phyloP scores from a whole-genome alignment of 2,888 invertebrate genomes.

The Aelia acuminata region DNA sequence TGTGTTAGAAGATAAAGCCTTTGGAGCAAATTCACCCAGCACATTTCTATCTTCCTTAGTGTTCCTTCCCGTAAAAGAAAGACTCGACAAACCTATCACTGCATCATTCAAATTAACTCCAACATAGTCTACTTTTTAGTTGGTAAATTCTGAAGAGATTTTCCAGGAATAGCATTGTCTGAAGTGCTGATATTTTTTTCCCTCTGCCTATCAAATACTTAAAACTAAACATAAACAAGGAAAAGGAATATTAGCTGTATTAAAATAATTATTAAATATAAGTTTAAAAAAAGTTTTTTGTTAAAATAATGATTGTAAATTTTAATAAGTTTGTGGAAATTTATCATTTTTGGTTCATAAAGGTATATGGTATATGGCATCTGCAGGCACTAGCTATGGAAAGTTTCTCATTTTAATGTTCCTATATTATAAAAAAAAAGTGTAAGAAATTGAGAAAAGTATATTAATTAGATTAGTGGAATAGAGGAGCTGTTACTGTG shows the following conservation, averaged over 20 bases:
- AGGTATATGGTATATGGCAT: too few relatives aligned
- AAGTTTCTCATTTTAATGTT: conserved; percentile 63
- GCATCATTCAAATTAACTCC: conserved; percentile 95
- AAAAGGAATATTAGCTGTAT: not conserved
- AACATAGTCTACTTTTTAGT: conserved; percentile 74
- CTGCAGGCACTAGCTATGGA: conserved; percentile 60
- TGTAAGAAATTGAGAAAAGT: conserved; percentile 59
- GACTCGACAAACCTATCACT: conserved; percentile 87
- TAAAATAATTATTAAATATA: not conserved
- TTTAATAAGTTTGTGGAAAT: not conserved
- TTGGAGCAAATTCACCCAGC: conserved; percentile 70
- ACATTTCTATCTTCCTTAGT: conserved; percentile 92
- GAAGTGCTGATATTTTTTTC: not conserved
- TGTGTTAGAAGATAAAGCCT: conserved; percentile 80
- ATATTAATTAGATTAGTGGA: conserved; percentile 60
- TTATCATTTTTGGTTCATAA: not conserved
- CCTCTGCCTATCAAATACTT: not conserved
- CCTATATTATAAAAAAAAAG: conserved; percentile 64
- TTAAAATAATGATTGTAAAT: not conserved
- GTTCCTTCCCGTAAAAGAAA: conserved; percentile 92
- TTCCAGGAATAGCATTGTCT: conserved; percentile 43
- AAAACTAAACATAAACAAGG: not conserved
- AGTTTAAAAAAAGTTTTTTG: not conserved
- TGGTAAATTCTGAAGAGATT: conserved; percentile 41
- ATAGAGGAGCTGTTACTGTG: conserved; percentile 66